Evolutionary conservation across 1,140 invertebrate genomes (phyloP).

Genomic region (Lordiphosa collinella): DNA sequence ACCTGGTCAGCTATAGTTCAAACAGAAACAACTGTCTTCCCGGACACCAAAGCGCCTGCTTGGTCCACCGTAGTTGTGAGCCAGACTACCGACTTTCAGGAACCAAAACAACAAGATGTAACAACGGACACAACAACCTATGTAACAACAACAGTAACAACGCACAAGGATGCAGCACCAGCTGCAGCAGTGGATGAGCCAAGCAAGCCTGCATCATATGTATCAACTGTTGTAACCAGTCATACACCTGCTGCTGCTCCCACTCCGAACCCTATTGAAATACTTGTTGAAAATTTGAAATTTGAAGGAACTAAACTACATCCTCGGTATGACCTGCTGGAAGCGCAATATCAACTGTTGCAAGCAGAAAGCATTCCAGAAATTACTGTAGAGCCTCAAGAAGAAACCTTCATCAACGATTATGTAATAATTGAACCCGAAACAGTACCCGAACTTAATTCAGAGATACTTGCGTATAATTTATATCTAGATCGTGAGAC

Average conservation of each 20-base stretch:
- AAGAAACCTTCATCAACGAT: constrained; percentile 36
- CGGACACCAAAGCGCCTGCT: constrained; percentile 19
- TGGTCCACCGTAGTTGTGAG: constrained; percentile 70
- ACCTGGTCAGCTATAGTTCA: constrained; percentile 76
- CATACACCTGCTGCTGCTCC: constrained; percentile 15
- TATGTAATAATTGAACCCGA: constrained; percentile 76
- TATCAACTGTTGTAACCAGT: constrained; percentile 55
- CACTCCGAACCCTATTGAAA: constrained; percentile 8
- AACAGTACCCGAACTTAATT: constrained; percentile 53
- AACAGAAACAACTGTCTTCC: constrained; percentile 64
- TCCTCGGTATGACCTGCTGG: constrained; percentile 25
- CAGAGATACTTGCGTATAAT: constrained; percentile 56
- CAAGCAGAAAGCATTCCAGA: constrained; percentile 1
- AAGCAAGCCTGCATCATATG: constrained; percentile 39
- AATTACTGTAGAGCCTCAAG: constrained; percentile 1
- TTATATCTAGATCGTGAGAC: constrained; percentile 48
- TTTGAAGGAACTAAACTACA: constrained; percentile 13
- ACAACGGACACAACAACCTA: constrained; percentile 44
- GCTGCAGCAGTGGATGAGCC: constrained; percentile 14
- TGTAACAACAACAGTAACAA: constrained; percentile 68
- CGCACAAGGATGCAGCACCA: constrained; percentile 43
- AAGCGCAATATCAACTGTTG: constrained; percentile 36
- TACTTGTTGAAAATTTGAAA: constrained; percentile 18
- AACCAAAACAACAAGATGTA: constrained; percentile 45
- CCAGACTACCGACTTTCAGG: constrained; percentile 65